Percentiles rank a stretch among this genome's conserved stretches.
Conservation (phyloP, 1,140 invertebrate genomes). For the Procambarus clarkii region DNA sequence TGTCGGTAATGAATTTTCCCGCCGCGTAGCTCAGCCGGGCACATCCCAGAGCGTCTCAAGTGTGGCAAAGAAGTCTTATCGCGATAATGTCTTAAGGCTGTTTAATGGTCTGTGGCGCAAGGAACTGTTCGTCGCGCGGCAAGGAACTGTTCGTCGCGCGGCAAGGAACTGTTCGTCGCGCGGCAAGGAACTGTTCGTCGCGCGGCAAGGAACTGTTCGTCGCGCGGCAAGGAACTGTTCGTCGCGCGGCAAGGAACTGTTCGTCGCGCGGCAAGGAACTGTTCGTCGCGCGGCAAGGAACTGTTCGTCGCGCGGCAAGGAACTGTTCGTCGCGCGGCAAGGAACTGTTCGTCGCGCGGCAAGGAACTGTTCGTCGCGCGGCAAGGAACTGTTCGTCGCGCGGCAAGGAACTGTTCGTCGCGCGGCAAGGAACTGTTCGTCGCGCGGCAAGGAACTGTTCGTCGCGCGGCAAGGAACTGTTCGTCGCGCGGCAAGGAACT, state of each 20-base stretch:
- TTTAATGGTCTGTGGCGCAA: background rate
- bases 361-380: background rate
- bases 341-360: background rate
- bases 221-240: background rate
- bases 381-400: background rate
- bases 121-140: background rate
- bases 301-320: background rate
- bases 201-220: background rate
- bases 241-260: background rate
- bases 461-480: background rate
- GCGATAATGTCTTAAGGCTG: background rate
- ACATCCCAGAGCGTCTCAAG: background rate
- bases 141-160: background rate
- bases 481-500: no score
- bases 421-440: background rate
- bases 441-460: background rate
- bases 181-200: background rate
- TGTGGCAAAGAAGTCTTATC: background rate
- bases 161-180: background rate
- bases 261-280: background rate
- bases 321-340: background rate
- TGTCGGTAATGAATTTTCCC: constrained; percentile 17
- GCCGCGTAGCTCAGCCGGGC: background rate
- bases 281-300: background rate
- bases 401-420: background rate